Percentiles rank a stretch among this genome's conserved stretches.
Evolutionary conservation across 2,888 invertebrate genomes (phyloP).

Genomic region (Erpobdella octoculata): DNA sequence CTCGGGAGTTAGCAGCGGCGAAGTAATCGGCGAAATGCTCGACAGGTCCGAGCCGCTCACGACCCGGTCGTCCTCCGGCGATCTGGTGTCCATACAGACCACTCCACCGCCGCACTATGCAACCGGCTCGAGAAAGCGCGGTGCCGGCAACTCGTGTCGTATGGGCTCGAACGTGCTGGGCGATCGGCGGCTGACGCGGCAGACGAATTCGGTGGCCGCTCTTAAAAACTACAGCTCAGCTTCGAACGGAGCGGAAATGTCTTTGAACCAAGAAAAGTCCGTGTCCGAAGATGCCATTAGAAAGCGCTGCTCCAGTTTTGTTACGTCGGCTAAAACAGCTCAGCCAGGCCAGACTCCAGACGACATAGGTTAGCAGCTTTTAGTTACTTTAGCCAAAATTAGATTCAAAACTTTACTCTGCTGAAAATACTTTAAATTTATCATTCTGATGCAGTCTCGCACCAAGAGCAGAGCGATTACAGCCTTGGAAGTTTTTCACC

Average conservation of each 20-base stretch:
- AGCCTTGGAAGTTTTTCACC: not conserved
- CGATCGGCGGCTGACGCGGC: not conserved
- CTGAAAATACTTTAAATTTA: too few relatives aligned
- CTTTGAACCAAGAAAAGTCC: too few relatives aligned
- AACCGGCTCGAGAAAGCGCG: slow-evolving; percentile 12
- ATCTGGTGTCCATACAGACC: slow-evolving; percentile 11
- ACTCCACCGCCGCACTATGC: slow-evolving; percentile 29
- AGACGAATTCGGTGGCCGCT: slow-evolving; percentile 10
- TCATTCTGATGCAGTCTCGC: not conserved
- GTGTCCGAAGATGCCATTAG: not conserved
- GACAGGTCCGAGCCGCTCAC: slow-evolving; percentile 12
- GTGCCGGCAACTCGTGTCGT: not conserved
- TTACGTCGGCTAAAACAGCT: not conserved
- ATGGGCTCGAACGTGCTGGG: slow-evolving; percentile 19
- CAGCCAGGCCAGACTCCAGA: not conserved
- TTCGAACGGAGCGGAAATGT: not conserved
- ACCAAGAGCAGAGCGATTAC: slow-evolving; percentile 5
- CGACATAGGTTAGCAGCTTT: not conserved
- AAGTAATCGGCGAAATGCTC: slow-evolving; percentile 21
- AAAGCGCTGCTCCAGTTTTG: slow-evolving; percentile 1
- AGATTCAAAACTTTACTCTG: too few relatives aligned
- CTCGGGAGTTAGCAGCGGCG: slow-evolving; percentile 32
- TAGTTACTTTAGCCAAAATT: too few relatives aligned
- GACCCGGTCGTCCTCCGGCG: slow-evolving; percentile 4
- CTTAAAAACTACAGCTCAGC: not conserved